phyloP scores from a whole-genome alignment of 1,140 invertebrate species.

The Danaus melanippus region DNA sequence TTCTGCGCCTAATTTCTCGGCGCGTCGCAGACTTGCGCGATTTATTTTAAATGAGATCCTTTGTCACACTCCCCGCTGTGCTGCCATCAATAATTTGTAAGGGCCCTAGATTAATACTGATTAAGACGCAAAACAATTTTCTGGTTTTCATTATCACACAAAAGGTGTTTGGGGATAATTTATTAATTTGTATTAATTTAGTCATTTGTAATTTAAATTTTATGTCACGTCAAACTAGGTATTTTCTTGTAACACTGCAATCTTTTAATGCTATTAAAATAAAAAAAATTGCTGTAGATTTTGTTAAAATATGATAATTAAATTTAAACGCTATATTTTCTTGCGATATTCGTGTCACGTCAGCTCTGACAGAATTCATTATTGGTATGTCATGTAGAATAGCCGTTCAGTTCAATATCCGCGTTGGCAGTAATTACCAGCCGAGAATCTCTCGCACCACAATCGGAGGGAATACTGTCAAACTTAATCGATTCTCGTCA shows the following conservation, averaged over 20 bases:
- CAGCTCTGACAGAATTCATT: constrained; percentile 60
- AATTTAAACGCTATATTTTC: constrained; percentile 10
- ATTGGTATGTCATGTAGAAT: constrained; percentile 40
- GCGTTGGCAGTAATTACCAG: constrained; percentile 45
- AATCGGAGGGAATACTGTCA: constrained; percentile 49
- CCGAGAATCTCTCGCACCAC: constrained; percentile 37
- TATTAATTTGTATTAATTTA: too few relatives aligned
- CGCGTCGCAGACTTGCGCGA: constrained; percentile 60
- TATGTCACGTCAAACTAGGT: too few relatives aligned
- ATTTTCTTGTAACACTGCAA: too few relatives aligned
- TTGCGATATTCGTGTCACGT: constrained; percentile 24
- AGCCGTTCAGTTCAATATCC: constrained; percentile 40
- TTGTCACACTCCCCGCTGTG: constrained; percentile 56
- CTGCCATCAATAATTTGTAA: constrained; percentile 52
- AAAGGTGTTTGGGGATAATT: too few relatives aligned
- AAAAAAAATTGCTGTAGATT: too few relatives aligned
- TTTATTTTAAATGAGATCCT: constrained; percentile 66
- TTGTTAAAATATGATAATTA: constrained; percentile 4
- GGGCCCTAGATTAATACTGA: constrained; percentile 48
- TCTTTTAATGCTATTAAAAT: too few relatives aligned
- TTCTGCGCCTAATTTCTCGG: constrained; percentile 63
- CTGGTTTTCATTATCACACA: constrained; percentile 4
- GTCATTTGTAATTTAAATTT: too few relatives aligned
- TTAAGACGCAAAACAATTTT: constrained; percentile 55
- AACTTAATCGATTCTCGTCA: constrained; percentile 62